phyloP scores from a whole-genome alignment of 2,797 vertebrate species.

The Botia almorhae region DNA sequence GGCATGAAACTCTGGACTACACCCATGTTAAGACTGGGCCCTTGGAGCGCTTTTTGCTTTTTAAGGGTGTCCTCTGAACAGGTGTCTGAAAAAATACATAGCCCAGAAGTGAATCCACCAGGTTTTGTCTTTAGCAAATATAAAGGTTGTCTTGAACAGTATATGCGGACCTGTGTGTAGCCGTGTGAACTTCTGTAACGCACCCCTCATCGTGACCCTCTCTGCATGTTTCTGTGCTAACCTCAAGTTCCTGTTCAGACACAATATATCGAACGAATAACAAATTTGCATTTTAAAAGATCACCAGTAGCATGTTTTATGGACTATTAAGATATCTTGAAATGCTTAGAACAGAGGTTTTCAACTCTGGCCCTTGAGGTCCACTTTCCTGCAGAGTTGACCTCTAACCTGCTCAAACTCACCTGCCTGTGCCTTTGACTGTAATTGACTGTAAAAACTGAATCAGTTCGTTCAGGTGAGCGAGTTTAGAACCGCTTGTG shows the following conservation, averaged over 20 bases:
- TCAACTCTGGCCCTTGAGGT: too few species aligned
- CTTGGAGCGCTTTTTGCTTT: slow-evolving; percentile 71
- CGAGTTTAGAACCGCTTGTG: too few species aligned
- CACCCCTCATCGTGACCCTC: slow-evolving; percentile 62
- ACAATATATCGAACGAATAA: slow-evolving; percentile 40
- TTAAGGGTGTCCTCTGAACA: slow-evolving; percentile 60
- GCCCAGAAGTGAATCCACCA: neutral
- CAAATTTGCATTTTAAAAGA: slow-evolving; percentile 15
- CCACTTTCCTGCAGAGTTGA: too few species aligned
- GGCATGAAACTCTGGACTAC: slow-evolving; percentile 46
- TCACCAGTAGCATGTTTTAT: too few species aligned
- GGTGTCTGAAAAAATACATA: slow-evolving; percentile 54
- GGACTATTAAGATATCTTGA: too few species aligned
- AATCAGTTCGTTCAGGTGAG: too few species aligned
- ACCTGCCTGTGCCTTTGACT: too few species aligned
- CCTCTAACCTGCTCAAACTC: too few species aligned
- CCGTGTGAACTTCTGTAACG: slow-evolving; percentile 79
- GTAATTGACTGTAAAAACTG: too few species aligned
- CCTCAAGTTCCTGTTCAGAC: slow-evolving; percentile 72
- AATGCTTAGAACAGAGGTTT: neutral
- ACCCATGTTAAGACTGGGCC: slow-evolving; percentile 73
- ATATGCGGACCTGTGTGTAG: slow-evolving; percentile 70
- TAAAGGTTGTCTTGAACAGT: too few species aligned
- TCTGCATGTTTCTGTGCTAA: slow-evolving; percentile 79
- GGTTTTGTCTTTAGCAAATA: neutral